Percentiles rank a stretch among this genome's conserved stretches.
Evolutionary conservation across 2,797 vertebrate species (phyloP).

Genomic region (Todus mexicanus): DNA sequence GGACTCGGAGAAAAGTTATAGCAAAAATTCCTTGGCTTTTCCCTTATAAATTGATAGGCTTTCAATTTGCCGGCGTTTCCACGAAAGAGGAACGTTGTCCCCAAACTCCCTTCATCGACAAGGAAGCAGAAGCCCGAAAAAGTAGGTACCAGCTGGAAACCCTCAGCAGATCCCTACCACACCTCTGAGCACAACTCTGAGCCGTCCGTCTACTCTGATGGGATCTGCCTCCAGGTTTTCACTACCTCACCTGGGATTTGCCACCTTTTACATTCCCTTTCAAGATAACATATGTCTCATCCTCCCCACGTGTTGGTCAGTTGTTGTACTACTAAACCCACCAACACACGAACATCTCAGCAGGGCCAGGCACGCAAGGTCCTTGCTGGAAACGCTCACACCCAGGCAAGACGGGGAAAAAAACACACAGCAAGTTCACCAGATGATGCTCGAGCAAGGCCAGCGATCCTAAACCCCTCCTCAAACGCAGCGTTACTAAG

Average conservation of each 20-base stretch:
- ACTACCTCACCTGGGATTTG: not conserved
- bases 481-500: not conserved
- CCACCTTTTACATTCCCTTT: rapidly evolving
- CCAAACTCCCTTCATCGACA: not conserved
- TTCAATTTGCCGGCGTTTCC: not conserved
- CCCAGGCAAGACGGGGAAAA: not conserved
- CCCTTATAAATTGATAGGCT: not conserved
- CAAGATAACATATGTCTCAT: not conserved
- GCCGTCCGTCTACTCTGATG: rapidly evolving
- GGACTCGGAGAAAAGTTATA: not conserved
- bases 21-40: not conserved
- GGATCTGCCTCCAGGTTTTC: not conserved
- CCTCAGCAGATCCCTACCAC: not conserved
- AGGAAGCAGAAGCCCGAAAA: not conserved
- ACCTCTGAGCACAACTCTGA: not conserved
- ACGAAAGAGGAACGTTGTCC: not conserved
- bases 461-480: not conserved
- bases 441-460: not conserved
- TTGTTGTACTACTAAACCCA: not conserved
- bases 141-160: not conserved
- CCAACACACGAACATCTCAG: rapidly evolving
- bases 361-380: not conserved
- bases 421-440: rapidly evolving
- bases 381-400: not conserved
- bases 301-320: rapidly evolving